Base-by-base conservation (phyloP, 1,140 invertebrate species). In the Stegodyphus mimosarum region DNA sequence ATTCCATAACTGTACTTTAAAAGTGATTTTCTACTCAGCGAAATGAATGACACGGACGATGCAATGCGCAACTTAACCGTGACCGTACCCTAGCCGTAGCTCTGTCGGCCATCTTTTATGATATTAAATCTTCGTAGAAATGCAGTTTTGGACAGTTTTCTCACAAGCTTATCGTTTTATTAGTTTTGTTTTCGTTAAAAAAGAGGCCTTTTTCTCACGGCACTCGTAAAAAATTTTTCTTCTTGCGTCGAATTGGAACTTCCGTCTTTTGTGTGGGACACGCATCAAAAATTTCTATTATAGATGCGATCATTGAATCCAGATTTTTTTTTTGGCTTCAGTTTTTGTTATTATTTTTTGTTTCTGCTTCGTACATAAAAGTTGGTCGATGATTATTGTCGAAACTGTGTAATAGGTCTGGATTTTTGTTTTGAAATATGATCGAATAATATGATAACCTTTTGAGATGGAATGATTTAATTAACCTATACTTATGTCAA, bases 31-130 rank as follows among this genome's bases (percentile, higher is more conserved):
- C 69, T n/a, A 55, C 67, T 52, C 53, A 71, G 11, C n/a, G 48
- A 69, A 80, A 80, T 80, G 71, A 80, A 80, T 80, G 53, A 60
- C 67, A 80, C 49, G 67, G 67, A 33, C 50, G 55, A 70, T 69
- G 79, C 79, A 81, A 70, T 74, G 63, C 75, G 81, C 81, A 52
- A 75, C 51, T 70, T 84, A 84, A 84, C 81, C 81, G 81, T 84
- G 73, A 84, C 80, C 71, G 70, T 11, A 18, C 66, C 48, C 17
- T n/a, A 15, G 17, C 17, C 51, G 11, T 33, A 50, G 18, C 15
- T 15, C 48, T 67, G 53, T 53, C 53, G 67, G 78, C 51, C 55
- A 69, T 83, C 60, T 63, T 52, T 17, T 11, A n/a, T 49, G 52
- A 66, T 60, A 49, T 33, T 74, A 66, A 74, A 83, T 83, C 71